Base-by-base conservation (phyloP, 2,797 vertebrate genomes). In the Tolypeutes matacus region DNA sequence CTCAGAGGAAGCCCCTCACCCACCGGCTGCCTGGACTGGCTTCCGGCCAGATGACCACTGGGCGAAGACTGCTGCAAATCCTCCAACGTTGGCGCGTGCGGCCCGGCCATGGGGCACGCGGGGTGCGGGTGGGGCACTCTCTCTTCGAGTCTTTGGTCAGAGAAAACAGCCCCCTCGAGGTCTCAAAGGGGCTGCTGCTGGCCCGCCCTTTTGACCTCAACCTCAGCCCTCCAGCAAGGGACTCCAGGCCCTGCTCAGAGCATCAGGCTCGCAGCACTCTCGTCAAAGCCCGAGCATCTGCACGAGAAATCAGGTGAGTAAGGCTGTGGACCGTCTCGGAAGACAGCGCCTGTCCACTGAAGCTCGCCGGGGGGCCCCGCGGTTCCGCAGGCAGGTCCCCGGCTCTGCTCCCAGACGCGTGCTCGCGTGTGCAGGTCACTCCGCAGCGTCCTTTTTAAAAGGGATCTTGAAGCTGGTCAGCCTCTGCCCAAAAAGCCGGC, bases 391-490 rank as follows among this genome's bases (percentile, higher is more conserved):
- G 39, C 34, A 3, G 29, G 11, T 7, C 36, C 80, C 69, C 13
- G 49, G 29, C 34, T 36, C 29, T 8, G 51, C 46, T 34, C 60
- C 78, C 46, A 21, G 39, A 70, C 27, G 7, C 42, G 31, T 2
- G 17, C n/a, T 49, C 42, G 25, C 17, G 20, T 39, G 34, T 98
- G 98, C 98, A 98, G 99, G 98, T 98, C 99, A 99, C 98, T 99
- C 99, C 46, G 99, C 99, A 97, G 99, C 98, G 98, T 99, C 99
- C 98, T 99, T 99, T 97, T 99, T 99, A 93, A 99, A 98, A 98
- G 99, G 99, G 98, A 99, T 99, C 98, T 99, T 99, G 98, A 99
- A 99, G 98, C 99, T 99, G 95, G 99, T 99, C 97, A 99, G 98
- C 98, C 99, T 99, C 97, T 99, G 99, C 96, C 99, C 99, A 94